Evolutionary conservation across 2,888 invertebrate species (phyloP), one percentile per base, ranked within the genome.

Genomic region (Perizoma flavofasciatum): DNA sequence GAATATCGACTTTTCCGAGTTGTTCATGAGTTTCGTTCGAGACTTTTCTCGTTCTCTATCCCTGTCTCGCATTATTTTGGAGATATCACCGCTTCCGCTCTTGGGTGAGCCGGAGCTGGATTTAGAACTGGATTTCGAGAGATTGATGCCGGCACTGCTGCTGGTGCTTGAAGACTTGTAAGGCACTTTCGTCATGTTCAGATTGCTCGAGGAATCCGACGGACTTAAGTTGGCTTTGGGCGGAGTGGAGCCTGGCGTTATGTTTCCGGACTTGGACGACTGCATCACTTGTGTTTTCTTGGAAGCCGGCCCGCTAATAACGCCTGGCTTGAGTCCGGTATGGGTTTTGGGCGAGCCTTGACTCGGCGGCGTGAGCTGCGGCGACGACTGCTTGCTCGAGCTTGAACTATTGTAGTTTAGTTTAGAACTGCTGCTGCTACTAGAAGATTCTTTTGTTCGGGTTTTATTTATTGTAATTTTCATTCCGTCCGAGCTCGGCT

Each of bases 381-480:
- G 91, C 9, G 90, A 89, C 0, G 92, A 88, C 62, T 92, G 91
- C 66, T 92, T 89, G 49, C 86, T 84, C 9, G 91, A 91, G 60
- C 88, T 82, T n/a, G 90, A 86, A 54, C 87, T 83, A 59, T 83
- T 82, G 64, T 92, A 92, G 66, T 85, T 89, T 48, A 89, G 72
- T 72, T 90, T 91, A 0, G 92, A 90, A 67, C 83, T 84, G 63
- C 88, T 86, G 39, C 84, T 82, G 68, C 85, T 84, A 43, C 84
- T 83, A 22, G 94, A 94, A 0, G 94, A 94, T 59, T 96, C 96
- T 78, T 96, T 96, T 32, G 95, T 94, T 74, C 96, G 93, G 0
- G 97, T 97, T 89, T 98, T 98, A 77, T 97, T 98, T 34, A 98
- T 97, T 4, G 97, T 98, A 55, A 98, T 94, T 83, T 98, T 98